These are phyloP conservation scores for Drosophila ambigua DNA, from an alignment of 1,140 invertebrate genomes.

Conservation along the genomic window DNA sequence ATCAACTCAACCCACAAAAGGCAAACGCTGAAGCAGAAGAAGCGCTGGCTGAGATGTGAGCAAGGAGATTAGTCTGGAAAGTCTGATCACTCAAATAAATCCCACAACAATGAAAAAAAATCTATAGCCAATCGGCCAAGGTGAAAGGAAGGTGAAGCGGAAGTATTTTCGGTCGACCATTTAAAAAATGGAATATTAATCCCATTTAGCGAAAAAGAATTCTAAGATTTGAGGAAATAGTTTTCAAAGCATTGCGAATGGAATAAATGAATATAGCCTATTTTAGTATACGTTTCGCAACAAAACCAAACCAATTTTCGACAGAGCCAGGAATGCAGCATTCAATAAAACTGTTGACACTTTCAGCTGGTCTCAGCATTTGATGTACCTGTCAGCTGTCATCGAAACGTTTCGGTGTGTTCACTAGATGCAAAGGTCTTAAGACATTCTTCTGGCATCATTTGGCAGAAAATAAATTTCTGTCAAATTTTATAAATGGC, in stretches of 20 bases:
- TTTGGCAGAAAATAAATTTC: too few species aligned
- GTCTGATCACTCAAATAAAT: background rate
- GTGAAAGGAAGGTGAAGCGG: slow-evolving; percentile 10
- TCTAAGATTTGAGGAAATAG: slow-evolving; percentile 4
- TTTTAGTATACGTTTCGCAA: slow-evolving; percentile 54
- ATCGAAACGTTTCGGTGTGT: too few species aligned
- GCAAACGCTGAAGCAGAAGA: slow-evolving; percentile 48
- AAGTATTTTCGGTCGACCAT: slow-evolving; percentile 24
- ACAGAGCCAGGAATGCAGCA: slow-evolving; percentile 18
- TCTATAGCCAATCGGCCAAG: background rate
- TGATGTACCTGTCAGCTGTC: slow-evolving; percentile 76
- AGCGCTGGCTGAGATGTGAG: slow-evolving; percentile 54
- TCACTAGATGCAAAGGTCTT: too few species aligned
- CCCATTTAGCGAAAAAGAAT: slow-evolving; percentile 60
- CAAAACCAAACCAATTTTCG: slow-evolving; percentile 20
- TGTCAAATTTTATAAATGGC: too few species aligned
- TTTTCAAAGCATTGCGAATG: slow-evolving; percentile 44
- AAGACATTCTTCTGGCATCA: too few species aligned
- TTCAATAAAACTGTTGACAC: background rate
- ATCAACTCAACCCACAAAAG: slow-evolving; percentile 68
- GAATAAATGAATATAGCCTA: slow-evolving; percentile 53
- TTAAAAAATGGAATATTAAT: slow-evolving; percentile 41
- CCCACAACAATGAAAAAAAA: background rate
- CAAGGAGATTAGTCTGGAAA: slow-evolving; percentile 46
- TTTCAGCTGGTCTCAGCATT: slow-evolving; percentile 1